These are phyloP conservation scores for Lymantria dispar DNA, from an alignment of 2,888 invertebrate genomes.

Conservation along the genomic window DNA sequence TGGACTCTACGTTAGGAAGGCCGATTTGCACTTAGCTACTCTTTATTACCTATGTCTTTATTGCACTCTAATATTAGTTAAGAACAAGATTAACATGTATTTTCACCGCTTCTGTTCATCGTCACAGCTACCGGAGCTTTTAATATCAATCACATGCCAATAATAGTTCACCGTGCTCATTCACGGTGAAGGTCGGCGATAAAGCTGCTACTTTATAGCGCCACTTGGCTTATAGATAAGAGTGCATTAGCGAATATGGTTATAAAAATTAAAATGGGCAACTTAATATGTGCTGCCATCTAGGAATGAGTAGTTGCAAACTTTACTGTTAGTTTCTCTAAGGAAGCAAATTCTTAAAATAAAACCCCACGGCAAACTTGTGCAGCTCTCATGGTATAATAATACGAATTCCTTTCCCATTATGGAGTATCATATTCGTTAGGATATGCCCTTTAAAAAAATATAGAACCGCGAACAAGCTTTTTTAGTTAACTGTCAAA, in stretches of 20 bases:
- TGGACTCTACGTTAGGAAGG: too few relatives aligned
- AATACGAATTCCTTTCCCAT: too few relatives aligned
- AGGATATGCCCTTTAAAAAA: too few relatives aligned
- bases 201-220: conserved; percentile 7
- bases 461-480: too few relatives aligned
- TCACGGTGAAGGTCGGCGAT: conserved; percentile 22
- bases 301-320: neutral
- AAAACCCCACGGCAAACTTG: too few relatives aligned
- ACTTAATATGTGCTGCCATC: neutral
- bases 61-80: neutral
- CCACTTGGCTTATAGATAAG: neutral
- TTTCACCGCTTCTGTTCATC: conserved; percentile 14
- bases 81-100: conserved; percentile 7
- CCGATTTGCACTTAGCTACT: too few relatives aligned
- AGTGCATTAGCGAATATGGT: neutral
- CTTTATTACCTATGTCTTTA: neutral
- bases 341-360: too few relatives aligned
- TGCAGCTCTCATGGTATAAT: too few relatives aligned
- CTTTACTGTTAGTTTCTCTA: too few relatives aligned
- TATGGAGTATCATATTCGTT: too few relatives aligned
- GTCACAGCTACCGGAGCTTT: conserved; percentile 5
- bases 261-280: neutral
- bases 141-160: conserved; percentile 3
- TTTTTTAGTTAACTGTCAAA: too few relatives aligned
- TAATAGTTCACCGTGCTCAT: conserved; percentile 1